These are phyloP conservation scores for Hycleus phaleratus DNA, from an alignment of 1,140 invertebrate genomes.

Conservation along the genomic window DNA sequence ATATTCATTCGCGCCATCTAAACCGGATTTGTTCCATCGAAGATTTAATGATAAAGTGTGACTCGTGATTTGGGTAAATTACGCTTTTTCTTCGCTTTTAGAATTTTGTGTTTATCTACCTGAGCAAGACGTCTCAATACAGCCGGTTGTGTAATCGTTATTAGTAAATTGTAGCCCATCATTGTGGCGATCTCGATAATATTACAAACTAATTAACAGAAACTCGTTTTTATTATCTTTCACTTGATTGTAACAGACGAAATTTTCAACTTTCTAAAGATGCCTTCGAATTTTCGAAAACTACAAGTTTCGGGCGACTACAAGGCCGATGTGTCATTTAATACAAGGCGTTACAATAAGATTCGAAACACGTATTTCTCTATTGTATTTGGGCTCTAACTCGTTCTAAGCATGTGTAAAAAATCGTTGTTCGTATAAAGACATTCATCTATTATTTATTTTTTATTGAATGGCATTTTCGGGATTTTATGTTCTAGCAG, in stretches of 20 bases:
- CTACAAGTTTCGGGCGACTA: conserved; percentile 23
- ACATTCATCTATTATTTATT: conserved; percentile 13
- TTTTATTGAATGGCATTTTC: not conserved
- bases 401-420: conserved; percentile 4
- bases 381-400: not conserved
- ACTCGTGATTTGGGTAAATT: conserved; percentile 15
- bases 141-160: conserved; percentile 8
- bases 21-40: no score
- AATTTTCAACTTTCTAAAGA: no score
- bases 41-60: no score
- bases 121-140: conserved; percentile 1
- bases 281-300: conserved; percentile 9
- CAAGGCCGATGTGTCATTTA: conserved; percentile 28
- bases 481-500: conserved; percentile 8
- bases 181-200: conserved; percentile 9
- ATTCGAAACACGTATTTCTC: conserved; percentile 16
- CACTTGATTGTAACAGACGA: no score
- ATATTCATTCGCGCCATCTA: no score
- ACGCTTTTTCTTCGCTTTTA: conserved; percentile 6
- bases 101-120: conserved; percentile 6
- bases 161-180: not conserved
- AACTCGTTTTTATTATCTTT: no score
- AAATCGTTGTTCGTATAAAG: conserved; percentile 12
- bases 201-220: no score
- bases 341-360: conserved; percentile 28